Evolutionary conservation across 1,140 invertebrate genomes (phyloP).

Genomic region (Lithobius niger): DNA sequence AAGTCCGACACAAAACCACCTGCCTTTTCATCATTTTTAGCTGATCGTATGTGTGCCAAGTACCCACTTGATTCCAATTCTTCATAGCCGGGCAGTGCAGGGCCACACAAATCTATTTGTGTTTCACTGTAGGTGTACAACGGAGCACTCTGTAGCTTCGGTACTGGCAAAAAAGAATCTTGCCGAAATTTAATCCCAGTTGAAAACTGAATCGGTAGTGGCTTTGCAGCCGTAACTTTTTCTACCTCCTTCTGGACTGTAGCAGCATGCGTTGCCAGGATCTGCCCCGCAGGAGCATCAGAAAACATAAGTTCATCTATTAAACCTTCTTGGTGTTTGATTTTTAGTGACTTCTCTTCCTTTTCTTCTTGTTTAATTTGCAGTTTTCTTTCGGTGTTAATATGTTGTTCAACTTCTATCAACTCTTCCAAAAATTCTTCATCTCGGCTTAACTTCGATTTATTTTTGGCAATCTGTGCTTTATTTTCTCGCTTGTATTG

Average conservation of each 20-base stretch:
- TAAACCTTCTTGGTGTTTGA: constrained; percentile 70
- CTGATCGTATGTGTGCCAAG: constrained; percentile 54
- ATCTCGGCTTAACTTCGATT: constrained; percentile 33
- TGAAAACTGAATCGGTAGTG: constrained; percentile 51
- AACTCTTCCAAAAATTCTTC: constrained; percentile 59
- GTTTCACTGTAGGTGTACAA: constrained; percentile 52
- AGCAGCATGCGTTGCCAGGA: constrained; percentile 67
- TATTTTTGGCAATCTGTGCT: constrained; percentile 74
- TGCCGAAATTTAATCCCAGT: constrained; percentile 60
- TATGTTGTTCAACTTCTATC: constrained; percentile 56
- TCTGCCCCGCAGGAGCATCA: constrained; percentile 70
- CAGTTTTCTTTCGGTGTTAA: constrained; percentile 37
- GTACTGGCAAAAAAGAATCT: constrained; percentile 46
- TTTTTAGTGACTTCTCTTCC: constrained; percentile 67
- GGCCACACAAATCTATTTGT: constrained; percentile 48
- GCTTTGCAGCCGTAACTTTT: constrained; percentile 2
- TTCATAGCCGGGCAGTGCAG: constrained; percentile 45
- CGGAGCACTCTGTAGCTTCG: constrained; percentile 57
- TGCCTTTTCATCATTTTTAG: constrained; percentile 59
- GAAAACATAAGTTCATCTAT: constrained; percentile 92
- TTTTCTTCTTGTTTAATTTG: constrained; percentile 46
- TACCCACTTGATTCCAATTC: constrained; percentile 56
- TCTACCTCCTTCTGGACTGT: constrained; percentile 37
- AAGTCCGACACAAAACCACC: constrained; percentile 72
- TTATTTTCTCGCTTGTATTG: constrained; percentile 88